Evolutionary conservation across 2,797 vertebrate genomes (phyloP).

Genomic region (Malacoraja senta): DNA sequence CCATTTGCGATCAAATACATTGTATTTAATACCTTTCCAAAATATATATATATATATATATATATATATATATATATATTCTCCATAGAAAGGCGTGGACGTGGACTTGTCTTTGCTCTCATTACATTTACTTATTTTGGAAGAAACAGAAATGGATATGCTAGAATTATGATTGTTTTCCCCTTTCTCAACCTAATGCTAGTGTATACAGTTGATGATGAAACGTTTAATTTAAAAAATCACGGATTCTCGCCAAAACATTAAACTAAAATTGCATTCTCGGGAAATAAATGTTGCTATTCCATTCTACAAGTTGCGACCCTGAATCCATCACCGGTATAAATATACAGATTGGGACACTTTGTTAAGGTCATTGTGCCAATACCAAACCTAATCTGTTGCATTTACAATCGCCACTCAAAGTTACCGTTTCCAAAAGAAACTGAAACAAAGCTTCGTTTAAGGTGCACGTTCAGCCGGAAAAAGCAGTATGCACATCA

Average conservation of each 20-base stretch:
- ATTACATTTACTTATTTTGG: background rate
- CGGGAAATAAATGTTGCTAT: background rate
- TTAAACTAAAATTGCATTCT: background rate
- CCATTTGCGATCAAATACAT: background rate
- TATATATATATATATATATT: background rate
- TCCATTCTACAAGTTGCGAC: background rate
- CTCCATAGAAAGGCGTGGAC: background rate
- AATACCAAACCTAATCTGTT: background rate
- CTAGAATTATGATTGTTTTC: background rate
- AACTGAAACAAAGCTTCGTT: background rate
- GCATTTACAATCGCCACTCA: background rate
- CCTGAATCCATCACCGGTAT: background rate
- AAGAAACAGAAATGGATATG: background rate
- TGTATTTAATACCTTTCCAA: background rate
- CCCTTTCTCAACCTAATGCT: background rate
- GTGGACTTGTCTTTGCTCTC: background rate
- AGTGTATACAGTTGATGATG: background rate
- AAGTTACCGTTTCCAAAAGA: constrained; percentile 3
- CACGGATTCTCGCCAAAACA: background rate
- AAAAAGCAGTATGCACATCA: constrained; percentile 2
- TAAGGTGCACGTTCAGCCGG: background rate
- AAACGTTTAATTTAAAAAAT: background rate
- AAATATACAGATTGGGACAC: background rate
- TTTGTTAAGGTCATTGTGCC: background rate
- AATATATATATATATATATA: background rate